Base-by-base conservation (phyloP, 92 coral and sea anemone genomes). In the Diadumene lineata region DNA sequence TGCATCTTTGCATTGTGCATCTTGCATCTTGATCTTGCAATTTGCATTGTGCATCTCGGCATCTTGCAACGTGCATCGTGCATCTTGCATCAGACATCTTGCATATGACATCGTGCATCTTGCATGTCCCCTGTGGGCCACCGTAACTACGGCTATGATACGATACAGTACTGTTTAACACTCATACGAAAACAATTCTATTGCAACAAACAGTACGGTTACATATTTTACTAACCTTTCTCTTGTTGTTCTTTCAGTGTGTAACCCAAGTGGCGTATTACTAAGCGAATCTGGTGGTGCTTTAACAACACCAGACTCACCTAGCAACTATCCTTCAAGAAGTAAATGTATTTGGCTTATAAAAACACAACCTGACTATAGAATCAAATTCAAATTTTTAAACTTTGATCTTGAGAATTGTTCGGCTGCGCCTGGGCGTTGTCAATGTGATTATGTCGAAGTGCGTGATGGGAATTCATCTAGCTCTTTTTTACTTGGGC, bases 381-480 rank as follows among this genome's bases (percentile, higher is more conserved):
- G 92, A 34, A 68, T 87, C 9, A 51, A 16, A 74, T 53, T 87
- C 0, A 74, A 63, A 16, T n/a, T 86, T 50, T 50, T 43, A 6
- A 10, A 56, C n/a, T 58, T 87, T 68, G 61, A 66, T 30, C 55
- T 87, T 1, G 88, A 87, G 72, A 79, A 72, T 50, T 87, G 92
- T 43, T 66, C 86, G 8, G 77, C 76, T 9, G 67, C 82, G 7
- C 66, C 69, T 26, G 81, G 76, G 18, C 80, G 72, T 26, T 87
- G 92, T 43, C 70, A 61, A 18, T 87, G 92, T 61, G 96, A 88
- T 64, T 80, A 79, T 43, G 69, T 90, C 17, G 89, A 86, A 69
- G 76, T 90, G 38, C 79, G 85, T 51, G 96, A 90, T 63, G 96
- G 96, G 19, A 60, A 77, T 19, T 62, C 60, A 10, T 28, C 77